Conservation (phyloP, 2,888 invertebrate species). For the Pollenia griseotomentosa region DNA sequence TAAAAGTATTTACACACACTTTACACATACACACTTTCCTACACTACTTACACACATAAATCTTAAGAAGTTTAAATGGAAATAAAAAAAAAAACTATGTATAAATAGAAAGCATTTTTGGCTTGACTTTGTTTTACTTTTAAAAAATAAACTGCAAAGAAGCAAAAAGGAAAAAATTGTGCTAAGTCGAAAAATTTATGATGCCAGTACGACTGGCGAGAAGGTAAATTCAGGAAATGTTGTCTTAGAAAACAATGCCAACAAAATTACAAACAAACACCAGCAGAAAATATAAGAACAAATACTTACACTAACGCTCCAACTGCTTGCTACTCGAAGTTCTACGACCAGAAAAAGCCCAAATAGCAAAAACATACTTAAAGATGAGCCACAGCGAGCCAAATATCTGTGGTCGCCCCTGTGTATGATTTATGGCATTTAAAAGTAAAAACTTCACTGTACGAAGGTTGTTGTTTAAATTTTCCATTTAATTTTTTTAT, state of each 20-base stretch:
- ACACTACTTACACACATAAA: constrained; percentile 47
- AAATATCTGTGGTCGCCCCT: constrained; percentile 70
- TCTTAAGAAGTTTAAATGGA: constrained; percentile 59
- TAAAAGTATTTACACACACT: constrained; percentile 1
- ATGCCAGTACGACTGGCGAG: constrained; percentile 72
- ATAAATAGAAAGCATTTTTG: constrained; percentile 53
- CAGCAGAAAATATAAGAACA: constrained; percentile 20
- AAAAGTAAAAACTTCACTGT: constrained; percentile 65
- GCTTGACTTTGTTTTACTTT: constrained; percentile 70
- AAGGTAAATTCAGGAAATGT: constrained; percentile 79
- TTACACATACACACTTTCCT: constrained; percentile 2
- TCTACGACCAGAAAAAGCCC: constrained; percentile 39
- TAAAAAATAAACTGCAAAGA: constrained; percentile 30
- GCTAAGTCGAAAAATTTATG: constrained; percentile 72
- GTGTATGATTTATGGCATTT: constrained; percentile 74
- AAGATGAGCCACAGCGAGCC: constrained; percentile 49
- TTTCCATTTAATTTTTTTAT: no score
- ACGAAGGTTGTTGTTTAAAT: neutral
- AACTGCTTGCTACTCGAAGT: constrained; percentile 40
- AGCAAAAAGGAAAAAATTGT: constrained; percentile 52
- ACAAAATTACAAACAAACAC: constrained; percentile 64
- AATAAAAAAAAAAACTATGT: constrained; percentile 1
- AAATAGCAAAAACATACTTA: constrained; percentile 44
- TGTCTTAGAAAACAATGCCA: constrained; percentile 81
- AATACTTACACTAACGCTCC: constrained; percentile 37